Percentiles rank a stretch among this genome's conserved stretches.
These are phyloP conservation scores for Marisa cornuarietis DNA, from an alignment of 1,140 invertebrate species.

Conservation along the genomic window DNA sequence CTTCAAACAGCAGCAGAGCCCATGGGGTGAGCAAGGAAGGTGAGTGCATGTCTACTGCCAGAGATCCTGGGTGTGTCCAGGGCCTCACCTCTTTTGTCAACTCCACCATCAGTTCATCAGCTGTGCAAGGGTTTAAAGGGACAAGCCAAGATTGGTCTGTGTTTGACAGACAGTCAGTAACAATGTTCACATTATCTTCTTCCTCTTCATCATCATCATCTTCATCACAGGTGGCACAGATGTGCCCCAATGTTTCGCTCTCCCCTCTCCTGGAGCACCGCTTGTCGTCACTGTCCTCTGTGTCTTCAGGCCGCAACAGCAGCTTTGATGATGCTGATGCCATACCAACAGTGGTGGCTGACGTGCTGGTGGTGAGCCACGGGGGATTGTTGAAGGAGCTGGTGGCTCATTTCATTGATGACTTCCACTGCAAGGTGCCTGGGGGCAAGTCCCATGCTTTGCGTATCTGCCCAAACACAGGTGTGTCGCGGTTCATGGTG, in stretches of 20 bases:
- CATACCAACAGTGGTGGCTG: constrained; percentile 48
- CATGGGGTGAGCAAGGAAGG: too few species aligned
- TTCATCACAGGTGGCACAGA: background rate
- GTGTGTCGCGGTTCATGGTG: constrained; percentile 58
- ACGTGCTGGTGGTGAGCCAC: constrained; percentile 64
- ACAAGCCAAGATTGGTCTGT: background rate
- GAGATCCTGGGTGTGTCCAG: too few species aligned
- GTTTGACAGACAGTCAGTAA: too few species aligned
- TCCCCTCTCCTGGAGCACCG: constrained; percentile 57
- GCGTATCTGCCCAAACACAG: constrained; percentile 62
- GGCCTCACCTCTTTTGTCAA: too few species aligned
- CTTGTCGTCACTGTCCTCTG: constrained; percentile 51
- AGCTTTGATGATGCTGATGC: constrained; percentile 62
- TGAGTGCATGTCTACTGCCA: too few species aligned
- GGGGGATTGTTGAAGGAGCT: constrained; percentile 63
- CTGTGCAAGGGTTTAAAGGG: background rate
- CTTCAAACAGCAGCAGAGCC: too few species aligned
- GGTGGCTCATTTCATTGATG: constrained; percentile 60
- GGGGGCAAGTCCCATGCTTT: constrained; percentile 58
- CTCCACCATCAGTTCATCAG: background rate
- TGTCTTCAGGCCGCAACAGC: constrained; percentile 59
- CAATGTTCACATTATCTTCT: too few species aligned
- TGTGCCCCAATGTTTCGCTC: constrained; percentile 62
- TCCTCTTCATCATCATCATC: background rate
- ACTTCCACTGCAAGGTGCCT: constrained; percentile 62